Evolutionary conservation across 1,140 invertebrate species (phyloP), one percentile per base, ranked within the genome.

Genomic region (Mactra quadrangularis): DNA sequence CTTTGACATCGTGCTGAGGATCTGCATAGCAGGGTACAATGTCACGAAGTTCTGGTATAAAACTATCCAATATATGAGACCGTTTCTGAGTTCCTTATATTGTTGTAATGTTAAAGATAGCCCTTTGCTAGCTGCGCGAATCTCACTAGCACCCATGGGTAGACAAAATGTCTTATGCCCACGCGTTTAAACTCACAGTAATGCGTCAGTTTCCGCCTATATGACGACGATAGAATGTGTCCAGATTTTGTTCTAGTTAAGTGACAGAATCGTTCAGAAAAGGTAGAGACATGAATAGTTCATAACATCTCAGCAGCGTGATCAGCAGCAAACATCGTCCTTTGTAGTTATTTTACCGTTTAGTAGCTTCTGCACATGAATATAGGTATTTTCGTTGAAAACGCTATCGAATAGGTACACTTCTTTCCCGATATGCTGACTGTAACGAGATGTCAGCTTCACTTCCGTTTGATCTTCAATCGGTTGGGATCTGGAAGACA

Each of bases 161-260:
- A 41, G n/a, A 29, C 62, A 66, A 31, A 66, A 66, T 25, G n/a
- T 35, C 62, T 17, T 7, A 66, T 66, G 25, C 38, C 62, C 33
- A 66, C 62, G 33, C 62, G 3, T 3, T 66, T 66, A n/a, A 35
- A 66, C 25, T 33, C 62, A 19, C 62, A 1, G 62, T 66, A 9
- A 66, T 33, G 62, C 38, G n/a, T 33, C 62, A 66, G 25, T 66
- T 66, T n/a, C 62, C 62, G 31, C 62, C 62, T 3, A 66, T 15
- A 25, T 66, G 62, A n/a, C 62, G 62, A 15, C 62, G 22, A 33
- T 38, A 66, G 25, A 66, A 66, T 33, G 62, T 66, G 11, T 66
- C 33, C n/a, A 38, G 62, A 25, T 66, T 66, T 15, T 29, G n/a
- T n/a, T n/a, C n/a, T n/a, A n/a, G n/a, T n/a, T n/a, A n/a, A n/a